Conservation (phyloP, 1,140 invertebrate species). For the Pomacea maculata region DNA sequence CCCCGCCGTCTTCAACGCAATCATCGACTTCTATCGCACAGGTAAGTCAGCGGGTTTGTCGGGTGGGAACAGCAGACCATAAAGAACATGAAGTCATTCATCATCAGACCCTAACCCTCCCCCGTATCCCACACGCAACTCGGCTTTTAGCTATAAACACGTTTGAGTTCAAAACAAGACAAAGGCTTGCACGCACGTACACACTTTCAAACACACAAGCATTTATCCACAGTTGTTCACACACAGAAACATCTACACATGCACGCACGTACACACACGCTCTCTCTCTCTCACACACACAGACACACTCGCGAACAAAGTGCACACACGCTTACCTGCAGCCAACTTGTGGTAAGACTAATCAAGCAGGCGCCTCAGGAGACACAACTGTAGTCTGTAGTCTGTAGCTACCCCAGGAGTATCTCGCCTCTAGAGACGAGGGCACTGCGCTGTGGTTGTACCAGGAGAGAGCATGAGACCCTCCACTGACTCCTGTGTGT, state of each 20-base stretch:
- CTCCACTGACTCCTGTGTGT: not conserved
- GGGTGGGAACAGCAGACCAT: too few relatives aligned
- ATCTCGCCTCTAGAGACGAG: not conserved
- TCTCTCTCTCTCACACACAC: not conserved
- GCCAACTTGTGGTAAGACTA: not conserved
- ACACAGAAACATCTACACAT: not conserved
- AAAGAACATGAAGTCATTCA: too few relatives aligned
- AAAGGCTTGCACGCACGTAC: not conserved
- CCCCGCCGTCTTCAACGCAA: conserved; percentile 63
- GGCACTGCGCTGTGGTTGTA: too few relatives aligned
- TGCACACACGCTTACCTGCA: not conserved
- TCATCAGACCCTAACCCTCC: too few relatives aligned
- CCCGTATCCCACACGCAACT: too few relatives aligned
- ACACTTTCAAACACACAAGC: not conserved
- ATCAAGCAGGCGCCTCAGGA: not conserved
- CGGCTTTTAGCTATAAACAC: too few relatives aligned
- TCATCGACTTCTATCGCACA: conserved; percentile 64
- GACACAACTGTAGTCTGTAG: too few relatives aligned
- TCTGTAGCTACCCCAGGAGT: not conserved
- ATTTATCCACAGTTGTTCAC: not conserved
- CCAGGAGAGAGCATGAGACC: too few relatives aligned
- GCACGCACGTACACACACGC: not conserved
- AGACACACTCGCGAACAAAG: conserved; percentile 2
- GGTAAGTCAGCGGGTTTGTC: conserved; percentile 37
- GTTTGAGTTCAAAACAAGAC: too few relatives aligned